Conservation (phyloP, 2,888 invertebrate genomes). For the Erebia epiphron region DNA sequence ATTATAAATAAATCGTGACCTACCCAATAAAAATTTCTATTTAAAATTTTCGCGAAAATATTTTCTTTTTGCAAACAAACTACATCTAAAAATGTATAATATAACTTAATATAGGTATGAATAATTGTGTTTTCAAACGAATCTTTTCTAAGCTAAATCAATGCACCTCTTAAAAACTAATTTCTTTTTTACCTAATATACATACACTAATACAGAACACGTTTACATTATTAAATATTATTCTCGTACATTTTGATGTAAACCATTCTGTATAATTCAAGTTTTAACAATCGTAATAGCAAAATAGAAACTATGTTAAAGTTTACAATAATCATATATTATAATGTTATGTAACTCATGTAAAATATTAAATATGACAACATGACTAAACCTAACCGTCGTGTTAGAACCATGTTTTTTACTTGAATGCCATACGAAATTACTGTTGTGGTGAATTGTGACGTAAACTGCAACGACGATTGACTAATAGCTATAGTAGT, state of each 20-base stretch:
- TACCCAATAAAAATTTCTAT: constrained; percentile 24
- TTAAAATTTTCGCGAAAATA: constrained; percentile 37
- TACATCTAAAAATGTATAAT: constrained; percentile 46
- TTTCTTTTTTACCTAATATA: constrained; percentile 63
- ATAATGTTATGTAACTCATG: constrained; percentile 63
- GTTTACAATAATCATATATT: constrained; percentile 62
- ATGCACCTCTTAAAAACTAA: constrained; percentile 71
- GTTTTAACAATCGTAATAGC: constrained; percentile 62
- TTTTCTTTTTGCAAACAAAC: constrained; percentile 45
- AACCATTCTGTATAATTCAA: constrained; percentile 54
- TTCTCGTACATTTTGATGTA: constrained; percentile 39
- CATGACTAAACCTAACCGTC: constrained; percentile 57
- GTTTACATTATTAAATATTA: constrained; percentile 47
- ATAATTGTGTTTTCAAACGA: constrained; percentile 52
- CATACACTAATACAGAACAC: constrained; percentile 64
- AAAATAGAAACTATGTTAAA: constrained; percentile 67
- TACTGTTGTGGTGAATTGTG: too few relatives aligned
- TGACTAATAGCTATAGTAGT: too few relatives aligned
- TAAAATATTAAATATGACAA: constrained; percentile 73
- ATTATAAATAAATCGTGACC: constrained; percentile 53
- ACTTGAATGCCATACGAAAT: neutral
- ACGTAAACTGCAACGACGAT: too few relatives aligned
- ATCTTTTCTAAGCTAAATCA: constrained; percentile 56
- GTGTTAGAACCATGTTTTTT: constrained; percentile 54
- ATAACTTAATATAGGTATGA: constrained; percentile 46